Base-by-base conservation (phyloP, 1,140 invertebrate species). In the Drosophila miranda region DNA sequence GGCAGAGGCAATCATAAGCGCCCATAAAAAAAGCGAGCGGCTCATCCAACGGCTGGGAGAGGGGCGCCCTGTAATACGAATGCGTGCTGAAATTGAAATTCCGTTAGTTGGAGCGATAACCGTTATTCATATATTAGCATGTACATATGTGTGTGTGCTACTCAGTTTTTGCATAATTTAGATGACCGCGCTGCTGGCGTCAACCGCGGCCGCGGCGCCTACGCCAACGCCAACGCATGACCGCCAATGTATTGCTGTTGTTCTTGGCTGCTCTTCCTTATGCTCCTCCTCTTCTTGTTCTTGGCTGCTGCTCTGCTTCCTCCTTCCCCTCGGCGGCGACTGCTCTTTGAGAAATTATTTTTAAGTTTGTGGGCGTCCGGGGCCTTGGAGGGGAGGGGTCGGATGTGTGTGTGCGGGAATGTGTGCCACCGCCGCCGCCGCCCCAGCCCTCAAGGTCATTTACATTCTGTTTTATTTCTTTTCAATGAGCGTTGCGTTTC, bases 291-390 rank as follows among this genome's bases (percentile, higher is more conserved):
- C 34, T 53, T 51, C 75, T 55, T 78, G 38, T 26, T 49, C 19
- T 58, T 58, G 28, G 46, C 30, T 68, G 42, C 49, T 67, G 61
- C 59, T 75, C 66, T 62, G 52, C 41, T 58, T 57, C 78, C 49
- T 54, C 41, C 78, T 45, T 42, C 53, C 41, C 60, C 59, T 34
- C 34, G 59, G 50, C 45, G 21, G 14, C 11, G 19, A 21, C 45
- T 48, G 70, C 69, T 74, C 70, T 83, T 82, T 86, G 82, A 61
- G 73, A 86, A 86, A 86, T 86, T 86, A 81, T 86, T 86, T 86
- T 86, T 87, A 86, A 81, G 75, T 84, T 80, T 86, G 81, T 86
- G 72, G 61, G 66, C 68, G 63, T 53, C 74, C 56, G 58, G 51
- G 28, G 55, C 58, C 62, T 41, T 60, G 8, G 9, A 30, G 28